Evolutionary conservation across 2,888 invertebrate species (phyloP), one percentile per base, ranked within the genome.

Genomic region (Syrista parreyssii): DNA sequence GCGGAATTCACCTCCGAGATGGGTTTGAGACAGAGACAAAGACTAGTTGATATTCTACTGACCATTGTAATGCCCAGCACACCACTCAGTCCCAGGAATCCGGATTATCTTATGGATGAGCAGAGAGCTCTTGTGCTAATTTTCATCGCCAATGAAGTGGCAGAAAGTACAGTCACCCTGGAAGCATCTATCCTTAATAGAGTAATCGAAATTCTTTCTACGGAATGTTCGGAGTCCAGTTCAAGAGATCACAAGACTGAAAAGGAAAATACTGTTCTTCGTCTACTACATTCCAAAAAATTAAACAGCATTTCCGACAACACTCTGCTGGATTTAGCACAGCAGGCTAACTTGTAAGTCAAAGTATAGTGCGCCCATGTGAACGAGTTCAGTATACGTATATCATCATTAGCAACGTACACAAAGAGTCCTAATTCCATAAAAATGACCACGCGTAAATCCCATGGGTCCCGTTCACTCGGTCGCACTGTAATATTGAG

Each of bases 1-100:
- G 94, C 93, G 15, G 96, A 96, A 89, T 96, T 97, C 88, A 93
- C 94, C 35, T 94, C 95, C 15, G 95, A 96, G 88, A 93, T 96
- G 91, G 95, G 95, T 0, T 91, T 93, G 74, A 92, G 95, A 34
- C 95, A 96, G 88, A 93, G 96, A 76, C 96, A 97, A 88, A 91
- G 96, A 80, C 93, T 97, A 75, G 94, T 97, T 68, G 95, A 97
- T 88, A 96, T 97, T 87, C 92, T 97, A 68, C 91, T 97, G 75
- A 94, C 94, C 89, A 94, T 97, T 75, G 95, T 97, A 92, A 93
- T 94, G 78, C 93, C 94, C 15, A 87, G 74, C 33, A 90, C 91
- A 9, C 91, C 91, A 0, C 73, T 88, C 4, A 87, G 84, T 74
- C 87, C 89, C 6, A 86, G 86, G 30, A 89, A 84, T 84, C 84